Evolutionary conservation across 2,797 vertebrate genomes (phyloP).

Genomic region (Chelidonichthys spinosus): DNA sequence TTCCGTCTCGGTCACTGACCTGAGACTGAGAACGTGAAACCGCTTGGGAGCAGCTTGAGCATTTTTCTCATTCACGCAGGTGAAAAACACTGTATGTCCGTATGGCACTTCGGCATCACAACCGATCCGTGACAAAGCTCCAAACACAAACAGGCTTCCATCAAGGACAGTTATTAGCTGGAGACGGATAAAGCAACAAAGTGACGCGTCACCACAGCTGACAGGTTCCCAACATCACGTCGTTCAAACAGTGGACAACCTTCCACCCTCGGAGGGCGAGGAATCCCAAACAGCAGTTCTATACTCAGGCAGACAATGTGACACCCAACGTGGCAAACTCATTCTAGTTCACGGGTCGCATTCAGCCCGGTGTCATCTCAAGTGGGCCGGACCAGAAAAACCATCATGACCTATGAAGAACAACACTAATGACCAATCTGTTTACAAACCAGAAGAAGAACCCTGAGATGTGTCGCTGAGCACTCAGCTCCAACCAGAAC

Average conservation of each 20-base stretch:
- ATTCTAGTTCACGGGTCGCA: no score
- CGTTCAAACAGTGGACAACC: neutral
- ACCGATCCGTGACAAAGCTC: neutral
- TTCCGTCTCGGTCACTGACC: slow-evolving; percentile 49
- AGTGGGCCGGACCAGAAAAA: no score
- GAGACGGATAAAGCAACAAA: neutral
- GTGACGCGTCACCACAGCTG: neutral
- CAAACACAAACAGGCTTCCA: neutral
- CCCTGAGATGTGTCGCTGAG: no score
- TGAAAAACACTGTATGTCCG: neutral
- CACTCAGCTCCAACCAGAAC: no score
- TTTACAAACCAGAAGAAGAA: no score
- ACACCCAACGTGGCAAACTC: neutral
- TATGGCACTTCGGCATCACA: neutral
- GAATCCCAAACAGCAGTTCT: neutral
- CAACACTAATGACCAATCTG: no score
- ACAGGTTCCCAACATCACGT: neutral
- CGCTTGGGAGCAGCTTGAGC: slow-evolving; percentile 29
- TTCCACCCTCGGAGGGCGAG: neutral
- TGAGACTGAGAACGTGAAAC: slow-evolving; percentile 31
- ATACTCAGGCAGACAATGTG: slow-evolving; percentile 1
- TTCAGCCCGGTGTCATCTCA: no score
- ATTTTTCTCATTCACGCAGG: slow-evolving; percentile 4
- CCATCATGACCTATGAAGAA: no score
- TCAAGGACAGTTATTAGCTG: neutral